phyloP scores from a whole-genome alignment of 2,113 vertebrate species.

The Tringa solitaria region DNA sequence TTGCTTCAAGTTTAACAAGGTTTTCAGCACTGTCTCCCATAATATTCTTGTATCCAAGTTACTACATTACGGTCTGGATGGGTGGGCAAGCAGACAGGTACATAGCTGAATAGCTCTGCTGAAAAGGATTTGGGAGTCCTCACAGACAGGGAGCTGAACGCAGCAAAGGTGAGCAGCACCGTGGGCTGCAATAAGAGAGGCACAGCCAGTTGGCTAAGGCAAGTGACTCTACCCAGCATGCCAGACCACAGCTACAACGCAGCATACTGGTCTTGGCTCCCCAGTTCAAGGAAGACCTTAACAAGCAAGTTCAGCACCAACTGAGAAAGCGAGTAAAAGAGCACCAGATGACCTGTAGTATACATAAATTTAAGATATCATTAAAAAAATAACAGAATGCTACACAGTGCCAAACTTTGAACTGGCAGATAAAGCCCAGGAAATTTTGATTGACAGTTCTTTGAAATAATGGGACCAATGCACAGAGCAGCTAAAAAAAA shows the following conservation, averaged over 20 bases:
- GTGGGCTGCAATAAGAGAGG: background rate
- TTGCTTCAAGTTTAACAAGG: background rate
- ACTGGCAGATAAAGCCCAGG: background rate
- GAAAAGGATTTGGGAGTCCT: background rate
- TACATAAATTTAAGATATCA: background rate
- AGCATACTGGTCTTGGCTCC: background rate
- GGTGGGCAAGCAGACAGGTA: background rate
- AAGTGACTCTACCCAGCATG: background rate
- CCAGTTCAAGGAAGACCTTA: background rate
- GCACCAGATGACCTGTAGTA: background rate
- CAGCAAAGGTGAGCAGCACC: background rate
- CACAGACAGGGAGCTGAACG: background rate
- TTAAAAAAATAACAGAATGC: background rate
- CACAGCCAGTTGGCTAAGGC: background rate
- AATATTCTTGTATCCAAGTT: background rate
- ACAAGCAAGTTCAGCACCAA: background rate
- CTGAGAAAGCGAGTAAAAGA: background rate
- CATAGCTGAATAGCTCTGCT: background rate
- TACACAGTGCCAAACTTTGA: background rate
- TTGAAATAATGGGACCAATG: background rate
- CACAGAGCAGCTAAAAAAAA: background rate
- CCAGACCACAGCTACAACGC: background rate
- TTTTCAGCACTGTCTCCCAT: background rate
- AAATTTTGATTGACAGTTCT: background rate
- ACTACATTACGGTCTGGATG: background rate